A percentile compares a stretch with the other conserved stretches of the same genome.
These are phyloP conservation scores for Thalassoma bifasciatum DNA, from an alignment of 2,113 vertebrate genomes.

Conservation along the genomic window DNA sequence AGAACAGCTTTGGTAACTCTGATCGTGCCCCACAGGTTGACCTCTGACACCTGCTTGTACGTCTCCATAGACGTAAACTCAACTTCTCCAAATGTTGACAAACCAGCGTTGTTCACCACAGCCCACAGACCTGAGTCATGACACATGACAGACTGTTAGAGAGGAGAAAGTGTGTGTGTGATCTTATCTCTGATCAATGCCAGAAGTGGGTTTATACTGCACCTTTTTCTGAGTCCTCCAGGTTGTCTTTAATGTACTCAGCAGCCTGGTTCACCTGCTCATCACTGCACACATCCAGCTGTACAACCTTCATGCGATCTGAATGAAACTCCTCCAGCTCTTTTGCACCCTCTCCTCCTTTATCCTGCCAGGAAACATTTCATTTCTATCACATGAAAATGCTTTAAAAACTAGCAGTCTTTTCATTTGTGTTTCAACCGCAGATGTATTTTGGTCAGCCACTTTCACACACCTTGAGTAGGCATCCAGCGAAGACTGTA, in stretches of 20 bases:
- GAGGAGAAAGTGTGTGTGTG: not conserved
- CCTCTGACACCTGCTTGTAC: slow-evolving; percentile 87
- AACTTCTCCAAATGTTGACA: slow-evolving; percentile 88
- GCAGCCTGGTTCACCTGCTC: slow-evolving; percentile 84
- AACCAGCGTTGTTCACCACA: slow-evolving; percentile 89
- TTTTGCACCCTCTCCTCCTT: slow-evolving; percentile 82
- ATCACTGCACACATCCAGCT: slow-evolving; percentile 90
- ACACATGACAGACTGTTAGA: not conserved
- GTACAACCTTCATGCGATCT: slow-evolving; percentile 87
- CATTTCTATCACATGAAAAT: no score
- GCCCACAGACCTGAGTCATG: slow-evolving; percentile 88
- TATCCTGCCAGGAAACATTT: slow-evolving; percentile 71
- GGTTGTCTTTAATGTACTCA: slow-evolving; percentile 78
- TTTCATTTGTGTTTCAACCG: not conserved
- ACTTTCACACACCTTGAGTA: slow-evolving; percentile 79
- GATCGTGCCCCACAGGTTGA: slow-evolving; percentile 91
- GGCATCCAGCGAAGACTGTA: slow-evolving; percentile 89
- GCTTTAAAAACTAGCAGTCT: not conserved
- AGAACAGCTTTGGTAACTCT: slow-evolving; percentile 90
- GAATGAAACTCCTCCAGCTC: slow-evolving; percentile 83
- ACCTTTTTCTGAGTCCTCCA: slow-evolving; percentile 84
- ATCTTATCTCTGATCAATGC: no score
- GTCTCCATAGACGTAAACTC: slow-evolving; percentile 88
- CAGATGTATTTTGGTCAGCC: no score
- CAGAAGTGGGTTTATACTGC: not conserved